Evolutionary conservation across 2,113 vertebrate genomes (phyloP).

Genomic region (Pelecanoides urinatrix): DNA sequence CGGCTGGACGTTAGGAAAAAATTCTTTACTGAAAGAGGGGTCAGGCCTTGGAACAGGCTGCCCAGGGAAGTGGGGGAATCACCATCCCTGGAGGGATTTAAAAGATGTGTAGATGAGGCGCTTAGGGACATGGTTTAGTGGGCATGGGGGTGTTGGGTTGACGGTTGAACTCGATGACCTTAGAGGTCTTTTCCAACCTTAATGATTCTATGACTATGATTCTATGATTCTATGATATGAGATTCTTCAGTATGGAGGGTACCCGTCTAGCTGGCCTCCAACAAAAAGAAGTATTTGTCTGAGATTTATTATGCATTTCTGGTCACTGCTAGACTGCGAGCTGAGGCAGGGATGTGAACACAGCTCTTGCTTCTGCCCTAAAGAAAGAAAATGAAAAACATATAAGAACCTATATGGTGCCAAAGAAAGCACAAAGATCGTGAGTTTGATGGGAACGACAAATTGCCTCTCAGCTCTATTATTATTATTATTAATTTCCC

Average conservation of each 20-base stretch:
- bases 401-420: background rate
- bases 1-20: too few relatives aligned
- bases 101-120: too few relatives aligned
- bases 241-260: background rate
- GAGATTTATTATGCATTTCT: background rate
- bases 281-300: background rate
- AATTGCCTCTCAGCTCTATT: background rate
- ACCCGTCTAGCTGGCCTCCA: background rate
- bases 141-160: too few relatives aligned
- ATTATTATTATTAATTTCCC: background rate
- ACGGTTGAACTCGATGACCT: too few relatives aligned
- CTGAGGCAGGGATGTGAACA: background rate
- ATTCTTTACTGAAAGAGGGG: too few relatives aligned
- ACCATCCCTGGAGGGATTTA: too few relatives aligned
- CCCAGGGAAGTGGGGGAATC: too few relatives aligned
- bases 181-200: too few relatives aligned
- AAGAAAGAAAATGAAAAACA: conserved; percentile 20
- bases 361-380: background rate
- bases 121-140: too few relatives aligned
- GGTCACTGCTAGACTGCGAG: background rate
- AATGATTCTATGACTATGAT: too few relatives aligned
- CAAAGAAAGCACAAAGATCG: conserved; percentile 18
- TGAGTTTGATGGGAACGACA: background rate
- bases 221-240: too few relatives aligned
- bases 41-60: too few relatives aligned